Evolutionary conservation across 2,888 invertebrate genomes (phyloP).

Genomic region (Epirrita christyi): DNA sequence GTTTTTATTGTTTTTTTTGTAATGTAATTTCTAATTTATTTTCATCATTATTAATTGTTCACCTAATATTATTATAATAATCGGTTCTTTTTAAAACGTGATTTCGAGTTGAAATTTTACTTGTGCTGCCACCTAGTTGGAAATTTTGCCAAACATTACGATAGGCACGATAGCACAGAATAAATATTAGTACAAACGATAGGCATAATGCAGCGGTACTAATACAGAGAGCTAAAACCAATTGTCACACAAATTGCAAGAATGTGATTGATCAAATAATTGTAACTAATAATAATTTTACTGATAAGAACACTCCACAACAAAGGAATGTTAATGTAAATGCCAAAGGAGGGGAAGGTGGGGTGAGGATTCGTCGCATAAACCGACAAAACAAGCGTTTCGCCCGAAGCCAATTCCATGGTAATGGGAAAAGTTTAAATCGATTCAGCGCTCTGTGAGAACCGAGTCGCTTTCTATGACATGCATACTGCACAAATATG

Average conservation of each 20-base stretch:
- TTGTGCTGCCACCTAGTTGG: too few species aligned
- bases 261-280: background rate
- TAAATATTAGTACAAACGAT: too few species aligned
- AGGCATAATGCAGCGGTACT: too few species aligned
- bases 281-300: background rate
- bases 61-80: too few species aligned
- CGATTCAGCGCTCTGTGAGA: slow-evolving; percentile 51
- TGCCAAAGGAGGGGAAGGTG: slow-evolving; percentile 17
- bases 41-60: background rate
- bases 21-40: too few species aligned
- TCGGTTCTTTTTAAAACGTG: too few species aligned
- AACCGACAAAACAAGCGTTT: slow-evolving; percentile 55
- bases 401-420: slow-evolving; percentile 54
- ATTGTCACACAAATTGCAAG: background rate
- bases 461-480: slow-evolving; percentile 40
- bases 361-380: slow-evolving; percentile 38
- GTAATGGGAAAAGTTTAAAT: slow-evolving; percentile 71
- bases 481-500: slow-evolving; percentile 30
- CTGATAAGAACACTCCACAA: slow-evolving; percentile 6
- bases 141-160: too few species aligned
- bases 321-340: slow-evolving; percentile 20
- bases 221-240: too few species aligned
- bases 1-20: too few species aligned
- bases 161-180: too few species aligned
- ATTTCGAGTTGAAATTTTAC: too few species aligned